Base-by-base conservation (phyloP, 2,113 vertebrate species). In the Myiozetetes cayanensis region DNA sequence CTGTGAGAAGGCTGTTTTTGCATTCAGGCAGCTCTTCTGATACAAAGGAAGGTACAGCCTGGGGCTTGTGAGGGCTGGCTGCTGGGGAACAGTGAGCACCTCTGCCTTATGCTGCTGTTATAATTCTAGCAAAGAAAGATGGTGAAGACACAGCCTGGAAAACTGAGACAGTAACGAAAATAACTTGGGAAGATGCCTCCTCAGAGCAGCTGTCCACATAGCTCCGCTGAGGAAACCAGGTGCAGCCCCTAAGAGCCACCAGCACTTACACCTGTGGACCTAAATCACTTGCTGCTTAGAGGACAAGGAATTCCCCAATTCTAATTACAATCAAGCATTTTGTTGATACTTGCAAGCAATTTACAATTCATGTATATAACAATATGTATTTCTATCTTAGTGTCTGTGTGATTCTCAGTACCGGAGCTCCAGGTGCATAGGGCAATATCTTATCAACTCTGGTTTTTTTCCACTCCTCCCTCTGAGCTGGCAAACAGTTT, bases 111-210 rank as follows among this genome's bases (percentile, higher is more conserved):
- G 0, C 30, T 30, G 10, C 24, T 24, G 5, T 28, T 44, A 16
- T 2, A 41, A 89, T 56, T 67, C 65, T 9, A 87, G 67, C 49
- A 46, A 65, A 78, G 78, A 82, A 12, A 53, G 71, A 85, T 33
- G 20, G 52, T 37, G 52, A 89, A 94, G 66, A 79, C 25, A n/a
- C 52, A 66, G 93, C 33, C 39, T 43, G 46, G 90, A 85, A 96
- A 96, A 47, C 13, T 87, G 92, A 97, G 93, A 91, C 81, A 91
- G 65, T 15, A 86, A 62, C 91, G n/a, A 82, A 97, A 96, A 94
- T 96, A 97, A 85, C 93, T 94, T 79, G 0, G 1, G 71, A 75
- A 87, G 93, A 93, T 66, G 78, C 67, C 80, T 93, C 89, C 82
- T 88, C 27, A 8, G 55, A 88, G 91, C 96, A 95, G 96, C 95